Evolutionary conservation across 2,888 invertebrate genomes (phyloP).

Genomic region (Erebia aethiops): DNA sequence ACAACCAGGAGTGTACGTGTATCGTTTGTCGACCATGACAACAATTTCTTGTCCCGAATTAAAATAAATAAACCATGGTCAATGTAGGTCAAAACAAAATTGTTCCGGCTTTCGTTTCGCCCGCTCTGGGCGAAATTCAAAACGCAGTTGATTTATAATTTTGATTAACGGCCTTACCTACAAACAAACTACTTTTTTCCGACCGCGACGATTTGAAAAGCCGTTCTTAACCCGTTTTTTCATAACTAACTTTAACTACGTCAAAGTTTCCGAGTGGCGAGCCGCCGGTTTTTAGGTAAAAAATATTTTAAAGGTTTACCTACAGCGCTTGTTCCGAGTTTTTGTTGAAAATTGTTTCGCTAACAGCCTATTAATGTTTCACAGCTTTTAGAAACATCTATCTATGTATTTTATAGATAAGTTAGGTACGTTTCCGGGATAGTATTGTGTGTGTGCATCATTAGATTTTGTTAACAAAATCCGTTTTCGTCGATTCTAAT

Average conservation of each 20-base stretch:
- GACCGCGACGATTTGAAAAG: slow-evolving; percentile 24
- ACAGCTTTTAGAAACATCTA: background rate
- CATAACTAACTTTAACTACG: slow-evolving; percentile 17
- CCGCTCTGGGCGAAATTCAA: slow-evolving; percentile 31
- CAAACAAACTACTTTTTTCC: slow-evolving; percentile 30
- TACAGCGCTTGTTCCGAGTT: background rate
- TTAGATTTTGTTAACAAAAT: no score
- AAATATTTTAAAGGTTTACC: slow-evolving; percentile 13
- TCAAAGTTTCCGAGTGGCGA: slow-evolving; percentile 15
- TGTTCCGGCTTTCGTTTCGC: slow-evolving; percentile 37
- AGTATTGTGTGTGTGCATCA: no score
- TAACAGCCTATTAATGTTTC: background rate
- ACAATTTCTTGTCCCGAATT: background rate
- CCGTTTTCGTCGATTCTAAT: no score
- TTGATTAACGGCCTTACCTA: slow-evolving; percentile 38
- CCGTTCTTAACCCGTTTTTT: slow-evolving; percentile 28
- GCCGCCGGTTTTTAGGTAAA: slow-evolving; percentile 10
- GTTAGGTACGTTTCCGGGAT: no score
- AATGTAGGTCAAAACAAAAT: slow-evolving; percentile 29
- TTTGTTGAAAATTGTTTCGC: background rate
- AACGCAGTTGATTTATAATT: slow-evolving; percentile 38
- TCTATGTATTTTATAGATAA: no score
- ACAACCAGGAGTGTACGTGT: no score
- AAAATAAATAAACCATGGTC: slow-evolving; percentile 1
- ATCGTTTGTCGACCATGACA: background rate